A percentile compares a stretch with the other conserved stretches of the same genome.
Conservation (phyloP, 2,797 vertebrate genomes). For the Hirundo rustica region DNA sequence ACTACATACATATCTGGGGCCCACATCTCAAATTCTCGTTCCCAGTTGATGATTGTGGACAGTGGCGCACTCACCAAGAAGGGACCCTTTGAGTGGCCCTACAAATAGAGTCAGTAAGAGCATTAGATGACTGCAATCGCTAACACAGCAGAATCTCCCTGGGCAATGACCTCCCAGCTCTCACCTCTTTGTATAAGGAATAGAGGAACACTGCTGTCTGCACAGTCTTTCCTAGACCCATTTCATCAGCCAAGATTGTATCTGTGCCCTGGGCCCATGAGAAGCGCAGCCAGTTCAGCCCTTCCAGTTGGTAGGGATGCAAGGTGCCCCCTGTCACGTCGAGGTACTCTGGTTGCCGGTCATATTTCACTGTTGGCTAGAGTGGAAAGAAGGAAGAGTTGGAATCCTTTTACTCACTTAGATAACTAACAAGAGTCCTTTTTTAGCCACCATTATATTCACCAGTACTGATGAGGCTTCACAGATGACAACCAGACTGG, state of each 20-base stretch:
- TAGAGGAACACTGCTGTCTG: slow-evolving; percentile 98
- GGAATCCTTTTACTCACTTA: neutral
- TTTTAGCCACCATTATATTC: neutral
- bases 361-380: slow-evolving; percentile 98
- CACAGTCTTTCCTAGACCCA: slow-evolving; percentile 98
- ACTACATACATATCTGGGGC: slow-evolving; percentile 98
- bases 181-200: slow-evolving; percentile 97
- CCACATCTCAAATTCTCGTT: slow-evolving; percentile 99
- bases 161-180: neutral
- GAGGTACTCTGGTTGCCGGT: slow-evolving; percentile 93
- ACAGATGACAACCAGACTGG: neutral
- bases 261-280: slow-evolving; percentile 99
- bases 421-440: neutral
- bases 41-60: slow-evolving; percentile 99
- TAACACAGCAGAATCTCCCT: neutral
- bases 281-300: slow-evolving; percentile 96
- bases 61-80: slow-evolving; percentile 96
- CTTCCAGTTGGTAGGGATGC: slow-evolving; percentile 97
- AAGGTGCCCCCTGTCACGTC: slow-evolving; percentile 92
- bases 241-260: slow-evolving; percentile 97
- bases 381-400: neutral
- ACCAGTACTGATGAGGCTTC: neutral
- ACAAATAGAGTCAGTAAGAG: neutral
- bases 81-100: slow-evolving; percentile 98
- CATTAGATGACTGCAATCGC: neutral